A percentile compares a stretch with the other conserved stretches of the same genome.
phyloP scores from a whole-genome alignment of 1,140 invertebrate species.

The Drosophila punjabiensis region DNA sequence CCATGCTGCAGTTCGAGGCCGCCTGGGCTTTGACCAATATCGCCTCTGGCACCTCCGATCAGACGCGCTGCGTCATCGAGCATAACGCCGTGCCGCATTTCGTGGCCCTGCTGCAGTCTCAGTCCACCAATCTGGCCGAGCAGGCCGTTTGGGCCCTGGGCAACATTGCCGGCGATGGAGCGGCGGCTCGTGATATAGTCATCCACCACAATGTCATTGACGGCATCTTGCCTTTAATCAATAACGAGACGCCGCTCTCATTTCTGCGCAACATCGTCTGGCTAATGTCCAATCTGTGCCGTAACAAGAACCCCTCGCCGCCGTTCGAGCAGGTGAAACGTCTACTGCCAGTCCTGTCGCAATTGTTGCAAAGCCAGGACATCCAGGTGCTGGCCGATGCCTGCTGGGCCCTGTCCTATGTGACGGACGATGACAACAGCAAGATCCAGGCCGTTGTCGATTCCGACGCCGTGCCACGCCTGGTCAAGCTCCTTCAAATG shows the following conservation, averaged over 20 bases:
- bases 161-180: constrained; percentile 97
- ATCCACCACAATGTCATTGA: constrained; percentile 88
- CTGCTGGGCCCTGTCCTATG: constrained; percentile 98
- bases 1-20: constrained; percentile 97
- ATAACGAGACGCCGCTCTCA: constrained; percentile 86
- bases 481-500: constrained; percentile 91
- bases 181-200: constrained; percentile 91
- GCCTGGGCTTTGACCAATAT: constrained; percentile 99
- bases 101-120: constrained; percentile 91
- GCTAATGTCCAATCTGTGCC: constrained; percentile 96
- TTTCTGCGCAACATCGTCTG: constrained; percentile 91
- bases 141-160: constrained; percentile 99
- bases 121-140: constrained; percentile 93
- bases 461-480: constrained; percentile 89
- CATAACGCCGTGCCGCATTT: constrained; percentile 95
- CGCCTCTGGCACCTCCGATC: constrained; percentile 96
- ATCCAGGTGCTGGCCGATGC: constrained; percentile 94
- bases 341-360: constrained; percentile 93
- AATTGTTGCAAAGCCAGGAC: constrained; percentile 91
- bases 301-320: constrained; percentile 95
- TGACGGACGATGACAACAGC: constrained; percentile 97
- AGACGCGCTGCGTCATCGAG: constrained; percentile 95
- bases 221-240: constrained; percentile 89
- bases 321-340: constrained; percentile 91
- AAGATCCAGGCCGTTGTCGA: constrained; percentile 95